A percentile compares a stretch with the other conserved stretches of the same genome.
These are phyloP conservation scores for Pseudochromis fuscus DNA, from an alignment of 2,797 vertebrate genomes.

Conservation along the genomic window DNA sequence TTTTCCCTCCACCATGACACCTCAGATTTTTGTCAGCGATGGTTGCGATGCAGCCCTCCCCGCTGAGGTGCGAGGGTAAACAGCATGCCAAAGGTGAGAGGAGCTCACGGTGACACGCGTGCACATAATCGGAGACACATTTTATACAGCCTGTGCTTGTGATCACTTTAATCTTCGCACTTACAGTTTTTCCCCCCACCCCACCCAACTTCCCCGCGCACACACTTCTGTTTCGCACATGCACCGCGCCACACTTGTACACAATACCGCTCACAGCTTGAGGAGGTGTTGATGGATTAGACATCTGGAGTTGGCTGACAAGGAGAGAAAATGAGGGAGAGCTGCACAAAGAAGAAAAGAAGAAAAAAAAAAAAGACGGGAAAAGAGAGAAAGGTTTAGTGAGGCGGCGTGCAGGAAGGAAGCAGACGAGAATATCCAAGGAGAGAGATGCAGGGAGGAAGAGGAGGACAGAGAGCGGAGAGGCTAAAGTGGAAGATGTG, in stretches of 20 bases:
- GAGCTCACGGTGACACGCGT: conserved; percentile 69
- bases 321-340: conserved; percentile 78
- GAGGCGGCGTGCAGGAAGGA: conserved; percentile 64
- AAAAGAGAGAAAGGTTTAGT: conserved; percentile 64
- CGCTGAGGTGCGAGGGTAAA: conserved; percentile 80
- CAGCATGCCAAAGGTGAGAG: conserved; percentile 79
- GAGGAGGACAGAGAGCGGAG: conserved; percentile 57
- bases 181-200: conserved; percentile 63
- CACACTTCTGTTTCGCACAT: conserved; percentile 50
- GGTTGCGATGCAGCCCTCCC: conserved; percentile 72
- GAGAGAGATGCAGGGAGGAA: conserved; percentile 50
- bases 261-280: conserved; percentile 81
- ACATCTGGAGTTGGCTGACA: conserved; percentile 87
- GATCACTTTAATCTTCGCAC: conserved; percentile 70
- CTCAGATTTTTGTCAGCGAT: conserved; percentile 80
- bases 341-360: conserved; percentile 65
- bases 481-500: conserved; percentile 55
- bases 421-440: conserved; percentile 57
- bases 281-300: conserved; percentile 89
- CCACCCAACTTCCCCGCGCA: conserved; percentile 60
- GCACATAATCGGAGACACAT: conserved; percentile 70
- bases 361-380: conserved; percentile 50
- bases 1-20: conserved; percentile 75
- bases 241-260: conserved; percentile 57
- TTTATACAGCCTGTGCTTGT: conserved; percentile 53